Percentiles rank a stretch among this genome's conserved stretches.
Evolutionary conservation across 2,113 vertebrate species (phyloP).

Genomic region (Dicerorhinus sumatrensis): DNA sequence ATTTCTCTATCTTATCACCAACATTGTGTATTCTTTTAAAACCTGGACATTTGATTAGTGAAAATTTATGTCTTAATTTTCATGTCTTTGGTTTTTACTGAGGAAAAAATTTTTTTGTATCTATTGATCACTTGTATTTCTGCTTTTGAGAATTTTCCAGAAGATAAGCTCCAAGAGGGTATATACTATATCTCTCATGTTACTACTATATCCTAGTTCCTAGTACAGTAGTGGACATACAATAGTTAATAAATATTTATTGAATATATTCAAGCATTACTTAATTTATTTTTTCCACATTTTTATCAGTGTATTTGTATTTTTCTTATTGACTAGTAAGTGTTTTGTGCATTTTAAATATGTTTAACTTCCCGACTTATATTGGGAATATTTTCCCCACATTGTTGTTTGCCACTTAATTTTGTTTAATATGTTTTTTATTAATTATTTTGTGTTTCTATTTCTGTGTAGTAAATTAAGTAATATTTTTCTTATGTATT

Average conservation of each 20-base stretch:
- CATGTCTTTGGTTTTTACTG: background rate
- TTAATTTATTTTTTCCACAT: background rate
- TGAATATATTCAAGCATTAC: background rate
- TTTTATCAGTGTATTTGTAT: background rate
- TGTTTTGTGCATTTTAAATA: background rate
- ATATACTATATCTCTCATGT: background rate
- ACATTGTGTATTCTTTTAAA: background rate
- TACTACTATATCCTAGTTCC: background rate
- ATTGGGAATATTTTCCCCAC: background rate
- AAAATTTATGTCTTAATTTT: constrained; percentile 16
- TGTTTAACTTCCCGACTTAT: background rate
- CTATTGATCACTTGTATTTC: background rate
- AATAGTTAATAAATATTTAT: background rate
- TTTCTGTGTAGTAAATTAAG: background rate
- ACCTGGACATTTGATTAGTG: background rate
- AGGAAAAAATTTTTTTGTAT: background rate
- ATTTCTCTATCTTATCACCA: background rate
- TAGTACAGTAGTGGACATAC: background rate
- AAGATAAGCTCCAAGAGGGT: background rate
- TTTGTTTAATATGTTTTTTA: background rate
- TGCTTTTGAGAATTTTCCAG: background rate
- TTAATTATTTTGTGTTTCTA: background rate
- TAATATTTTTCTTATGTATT: background rate
- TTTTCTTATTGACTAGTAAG: background rate
- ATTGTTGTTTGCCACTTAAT: background rate